Conservation (phyloP, 2,888 invertebrate genomes). For the Macaria notata region DNA sequence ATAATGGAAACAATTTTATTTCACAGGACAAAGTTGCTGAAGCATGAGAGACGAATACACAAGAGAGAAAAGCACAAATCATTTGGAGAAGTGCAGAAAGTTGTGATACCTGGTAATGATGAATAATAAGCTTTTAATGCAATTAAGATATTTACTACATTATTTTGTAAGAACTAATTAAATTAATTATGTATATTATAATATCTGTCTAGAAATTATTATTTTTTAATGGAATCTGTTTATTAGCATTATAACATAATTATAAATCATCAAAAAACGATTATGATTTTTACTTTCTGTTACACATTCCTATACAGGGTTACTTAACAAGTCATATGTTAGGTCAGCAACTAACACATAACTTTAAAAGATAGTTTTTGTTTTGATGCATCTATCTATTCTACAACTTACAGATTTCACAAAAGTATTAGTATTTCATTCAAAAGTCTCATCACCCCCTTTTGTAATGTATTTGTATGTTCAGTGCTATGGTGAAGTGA, state of each 20-base stretch:
- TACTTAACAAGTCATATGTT: no score
- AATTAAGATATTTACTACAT: neutral
- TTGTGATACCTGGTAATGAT: conserved; percentile 29
- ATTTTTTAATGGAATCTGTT: neutral
- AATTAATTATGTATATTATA: neutral
- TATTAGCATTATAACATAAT: neutral
- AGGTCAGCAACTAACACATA: no score
- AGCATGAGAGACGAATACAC: conserved; percentile 31
- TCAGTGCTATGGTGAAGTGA: no score
- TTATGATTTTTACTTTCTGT: no score
- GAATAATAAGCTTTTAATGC: conserved; percentile 2
- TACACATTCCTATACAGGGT: no score
- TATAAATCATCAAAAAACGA: neutral
- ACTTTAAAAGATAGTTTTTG: no score
- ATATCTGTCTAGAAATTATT: neutral
- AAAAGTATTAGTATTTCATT: no score
- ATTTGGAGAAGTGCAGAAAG: conserved; percentile 30
- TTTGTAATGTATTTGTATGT: no score
- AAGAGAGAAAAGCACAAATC: conserved; percentile 34
- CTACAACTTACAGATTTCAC: no score
- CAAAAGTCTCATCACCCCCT: no score
- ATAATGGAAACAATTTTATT: no score
- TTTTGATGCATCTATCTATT: no score
- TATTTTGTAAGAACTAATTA: neutral
- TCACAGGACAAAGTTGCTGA: conserved; percentile 31